These are phyloP conservation scores for Yponomeuta malinellus DNA, from an alignment of 2,888 invertebrate species.

Conservation along the genomic window DNA sequence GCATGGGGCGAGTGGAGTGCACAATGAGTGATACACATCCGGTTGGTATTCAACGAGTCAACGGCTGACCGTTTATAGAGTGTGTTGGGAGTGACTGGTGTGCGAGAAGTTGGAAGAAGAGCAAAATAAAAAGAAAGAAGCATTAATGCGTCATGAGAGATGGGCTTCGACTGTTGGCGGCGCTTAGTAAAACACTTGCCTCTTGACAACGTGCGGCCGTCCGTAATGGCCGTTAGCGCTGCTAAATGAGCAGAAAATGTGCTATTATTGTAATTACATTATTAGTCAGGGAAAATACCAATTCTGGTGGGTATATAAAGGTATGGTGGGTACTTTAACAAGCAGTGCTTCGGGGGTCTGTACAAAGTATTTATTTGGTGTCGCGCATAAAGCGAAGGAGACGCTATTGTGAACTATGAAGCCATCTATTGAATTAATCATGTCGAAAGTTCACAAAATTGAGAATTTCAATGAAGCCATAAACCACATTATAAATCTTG, in stretches of 20 bases:
- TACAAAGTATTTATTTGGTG: conserved; percentile 15
- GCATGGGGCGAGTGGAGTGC: conserved; percentile 38
- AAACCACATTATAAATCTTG: not conserved
- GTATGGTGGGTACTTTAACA: conserved; percentile 13
- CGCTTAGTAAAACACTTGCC: conserved; percentile 76
- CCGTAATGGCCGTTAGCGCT: conserved; percentile 75
- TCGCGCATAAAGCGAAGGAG: conserved; percentile 23
- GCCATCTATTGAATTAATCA: not conserved
- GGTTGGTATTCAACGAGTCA: conserved; percentile 8
- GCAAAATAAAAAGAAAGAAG: conserved; percentile 67
- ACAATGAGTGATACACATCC: conserved; percentile 25
- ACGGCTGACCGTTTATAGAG: conserved; percentile 4
- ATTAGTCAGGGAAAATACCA: conserved; percentile 15
- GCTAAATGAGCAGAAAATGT: conserved; percentile 64
- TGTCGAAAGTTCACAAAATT: not conserved
- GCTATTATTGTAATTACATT: conserved; percentile 39
- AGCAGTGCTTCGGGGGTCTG: not conserved
- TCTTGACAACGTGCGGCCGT: conserved; percentile 74
- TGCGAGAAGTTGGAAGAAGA: conserved; percentile 49
- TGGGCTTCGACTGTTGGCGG: conserved; percentile 67
- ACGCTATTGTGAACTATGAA: conserved; percentile 14
- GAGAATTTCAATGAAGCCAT: not conserved
- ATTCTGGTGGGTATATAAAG: conserved; percentile 18
- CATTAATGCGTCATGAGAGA: conserved; percentile 74
- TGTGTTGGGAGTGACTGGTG: conserved; percentile 37